Percentiles rank a stretch among this genome's conserved stretches.
Evolutionary conservation across 92 coral and sea anemone genomes (phyloP).

Genomic region (Blastomussa wellsi): DNA sequence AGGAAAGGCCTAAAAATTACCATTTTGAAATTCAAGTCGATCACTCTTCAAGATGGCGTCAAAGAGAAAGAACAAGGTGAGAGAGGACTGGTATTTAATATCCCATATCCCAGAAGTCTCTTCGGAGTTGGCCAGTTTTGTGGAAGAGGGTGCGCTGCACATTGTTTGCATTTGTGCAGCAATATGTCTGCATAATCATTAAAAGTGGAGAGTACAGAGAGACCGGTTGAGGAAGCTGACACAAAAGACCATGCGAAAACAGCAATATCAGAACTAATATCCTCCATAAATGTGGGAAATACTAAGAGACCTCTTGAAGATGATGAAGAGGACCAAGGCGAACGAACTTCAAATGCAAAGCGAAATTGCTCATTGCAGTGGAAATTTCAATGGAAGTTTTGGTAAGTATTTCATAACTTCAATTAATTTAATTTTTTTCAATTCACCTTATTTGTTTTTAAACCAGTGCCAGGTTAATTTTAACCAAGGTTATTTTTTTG

Average conservation of each 20-base stretch:
- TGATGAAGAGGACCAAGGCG: no score
- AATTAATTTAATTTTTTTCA: no score
- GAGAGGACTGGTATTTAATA: constrained; percentile 13
- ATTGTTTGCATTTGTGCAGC: background rate
- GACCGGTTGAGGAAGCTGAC: background rate
- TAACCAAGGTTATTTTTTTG: no score
- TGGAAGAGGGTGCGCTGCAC: no score
- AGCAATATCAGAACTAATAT: no score
- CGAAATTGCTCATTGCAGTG: background rate
- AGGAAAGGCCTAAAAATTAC: background rate
- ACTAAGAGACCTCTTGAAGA: no score
- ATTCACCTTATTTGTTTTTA: no score
- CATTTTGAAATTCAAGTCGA: constrained; percentile 2
- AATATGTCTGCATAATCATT: background rate
- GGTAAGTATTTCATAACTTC: no score
- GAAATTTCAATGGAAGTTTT: constrained; percentile 11
- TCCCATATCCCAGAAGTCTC: constrained; percentile 9
- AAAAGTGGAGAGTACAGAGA: background rate
- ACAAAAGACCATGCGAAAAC: background rate
- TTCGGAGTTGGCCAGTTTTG: no score
- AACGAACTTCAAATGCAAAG: background rate
- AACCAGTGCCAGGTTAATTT: no score
- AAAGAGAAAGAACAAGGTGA: background rate
- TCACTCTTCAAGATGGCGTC: constrained; percentile 43
- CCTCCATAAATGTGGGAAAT: no score